Evolutionary conservation across 2,113 vertebrate genomes (phyloP), one percentile per base, ranked within the genome.

Genomic region (cattle (Bos taurus)): DNA sequence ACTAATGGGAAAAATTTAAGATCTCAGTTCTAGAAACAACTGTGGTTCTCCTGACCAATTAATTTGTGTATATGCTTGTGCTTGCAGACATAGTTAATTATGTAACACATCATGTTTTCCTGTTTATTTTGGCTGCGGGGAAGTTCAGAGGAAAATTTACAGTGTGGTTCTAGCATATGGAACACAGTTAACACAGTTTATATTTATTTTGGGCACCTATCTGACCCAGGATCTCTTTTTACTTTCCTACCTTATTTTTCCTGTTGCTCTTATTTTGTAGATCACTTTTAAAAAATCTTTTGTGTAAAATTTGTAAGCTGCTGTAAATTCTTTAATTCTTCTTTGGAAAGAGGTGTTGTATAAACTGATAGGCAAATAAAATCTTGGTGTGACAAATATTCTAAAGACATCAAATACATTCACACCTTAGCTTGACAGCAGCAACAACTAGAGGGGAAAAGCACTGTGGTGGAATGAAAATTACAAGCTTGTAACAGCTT

Each of bases 361-460:
- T 94, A 94, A 90, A 81, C 46, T 59, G 67, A 84, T 7, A 67
- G 52, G 40, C 33, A 84, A 78, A 82, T 94, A 95, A 92, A 95
- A 95, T 54, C 48, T 94, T 92, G 23, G 43, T 6, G 3, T 90
- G 43, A 80, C 16, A 96, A 30, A n/a, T 84, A 64, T 82, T 91
- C 28, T 25, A 67, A 83, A 90, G 33, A 81, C 26, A 52, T 60
- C 23, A 40, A 64, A 88, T 16, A 52, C 26, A 83, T 81, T 92
- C 59, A 30, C 12, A 94, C 3, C 8, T 80, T 90, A 28, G 40
- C 80, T 16, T 60, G 59, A 82, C 28, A 83, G 59, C 6, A 54
- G 62, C 13, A 21, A n/a, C 57, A 48, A 33, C 7, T 82, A 11
- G 16, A 91, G 21, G 59, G 23, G 77, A 91, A 88, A 87, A 95